These are phyloP conservation scores for Bombus impatiens DNA, from an alignment of 1,140 invertebrate genomes.

Conservation along the genomic window DNA sequence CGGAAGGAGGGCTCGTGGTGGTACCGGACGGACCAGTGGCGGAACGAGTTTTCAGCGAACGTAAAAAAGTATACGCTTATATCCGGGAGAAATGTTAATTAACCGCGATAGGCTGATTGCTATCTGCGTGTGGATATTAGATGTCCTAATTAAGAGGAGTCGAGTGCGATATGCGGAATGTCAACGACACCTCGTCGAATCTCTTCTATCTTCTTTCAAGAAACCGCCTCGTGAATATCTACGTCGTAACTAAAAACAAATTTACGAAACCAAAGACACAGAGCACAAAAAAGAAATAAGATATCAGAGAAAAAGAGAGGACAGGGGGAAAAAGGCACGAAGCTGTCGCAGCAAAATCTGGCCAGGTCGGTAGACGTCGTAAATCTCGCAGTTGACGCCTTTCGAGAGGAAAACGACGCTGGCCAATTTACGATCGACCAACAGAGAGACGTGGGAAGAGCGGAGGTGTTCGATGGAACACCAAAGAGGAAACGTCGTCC, in stretches of 20 bases:
- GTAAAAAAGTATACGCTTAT: not conserved
- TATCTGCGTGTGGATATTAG: slow-evolving; percentile 36
- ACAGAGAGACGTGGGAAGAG: slow-evolving; percentile 44
- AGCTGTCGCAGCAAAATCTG: slow-evolving; percentile 29
- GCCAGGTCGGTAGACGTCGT: slow-evolving; percentile 35
- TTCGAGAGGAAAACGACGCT: slow-evolving; percentile 48
- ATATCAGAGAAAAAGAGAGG: not conserved
- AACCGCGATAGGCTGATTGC: slow-evolving; percentile 6
- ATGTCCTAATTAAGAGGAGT: slow-evolving; percentile 31
- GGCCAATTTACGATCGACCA: slow-evolving; percentile 50
- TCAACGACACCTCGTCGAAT: not conserved
- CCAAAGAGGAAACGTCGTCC: slow-evolving; percentile 33
- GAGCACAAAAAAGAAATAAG: not conserved
- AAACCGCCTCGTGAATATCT: not conserved
- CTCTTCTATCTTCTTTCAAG: not conserved
- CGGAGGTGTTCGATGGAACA: slow-evolving; percentile 44
- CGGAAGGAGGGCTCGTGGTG: not conserved
- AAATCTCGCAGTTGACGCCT: slow-evolving; percentile 50
- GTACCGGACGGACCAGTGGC: not conserved
- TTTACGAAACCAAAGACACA: not conserved
- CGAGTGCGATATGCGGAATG: slow-evolving; percentile 15
- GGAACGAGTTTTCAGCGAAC: not conserved
- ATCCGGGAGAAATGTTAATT: slow-evolving; percentile 29
- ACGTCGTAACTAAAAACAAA: not conserved
- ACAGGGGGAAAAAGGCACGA: not conserved